Base-by-base conservation (phyloP, 2,113 vertebrate species). In the Pluvianellus socialis region DNA sequence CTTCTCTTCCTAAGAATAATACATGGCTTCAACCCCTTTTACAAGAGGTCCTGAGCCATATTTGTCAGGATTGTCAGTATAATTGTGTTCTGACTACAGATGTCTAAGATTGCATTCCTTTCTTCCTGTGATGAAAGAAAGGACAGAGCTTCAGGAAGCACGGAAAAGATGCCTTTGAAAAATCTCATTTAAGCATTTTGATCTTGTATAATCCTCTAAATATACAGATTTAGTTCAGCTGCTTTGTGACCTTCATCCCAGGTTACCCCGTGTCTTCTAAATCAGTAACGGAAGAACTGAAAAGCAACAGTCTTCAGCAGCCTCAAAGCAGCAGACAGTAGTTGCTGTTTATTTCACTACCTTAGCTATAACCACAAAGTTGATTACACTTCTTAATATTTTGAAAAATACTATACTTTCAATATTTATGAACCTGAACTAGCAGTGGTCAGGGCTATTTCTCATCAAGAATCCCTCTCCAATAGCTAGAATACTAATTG, bases 1-100 rank as follows among this genome's bases (percentile, higher is more conserved):
- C 72, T 88, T 83, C 59, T 90, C 92, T 92, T 96, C 71, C 75
- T 89, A 76, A 86, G 68, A 91, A 44, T 61, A 95, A 73, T 80
- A 79, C 38, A 83, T 38, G 20, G 28, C 55, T 72, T 79, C 55
- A 56, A 17, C 13, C 33, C 66, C 50, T 85, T 84, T 88, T 92
- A 47, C 88, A 77, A 91, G 84, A 42, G 49, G 23, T 92, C 24
- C 50, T 68, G 65, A 94, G 68, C 33, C 44, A 19, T 67, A 86
- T 81, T 95, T 91, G 80, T 72, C 9, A 92, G 22, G 70, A 74
- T 32, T 95, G 79, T 89, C 81, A 92, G 28, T 24, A 32, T 61
- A 89, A 95, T 20, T 77, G 32, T 59, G 27, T 35, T 90, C 75
- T 86, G 45, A 73, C 45, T 86, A 45, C 55, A 66, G 53, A 83